Evolutionary conservation across 2,888 invertebrate species (phyloP).

Genomic region (Leptinotarsa rubiginosa): DNA sequence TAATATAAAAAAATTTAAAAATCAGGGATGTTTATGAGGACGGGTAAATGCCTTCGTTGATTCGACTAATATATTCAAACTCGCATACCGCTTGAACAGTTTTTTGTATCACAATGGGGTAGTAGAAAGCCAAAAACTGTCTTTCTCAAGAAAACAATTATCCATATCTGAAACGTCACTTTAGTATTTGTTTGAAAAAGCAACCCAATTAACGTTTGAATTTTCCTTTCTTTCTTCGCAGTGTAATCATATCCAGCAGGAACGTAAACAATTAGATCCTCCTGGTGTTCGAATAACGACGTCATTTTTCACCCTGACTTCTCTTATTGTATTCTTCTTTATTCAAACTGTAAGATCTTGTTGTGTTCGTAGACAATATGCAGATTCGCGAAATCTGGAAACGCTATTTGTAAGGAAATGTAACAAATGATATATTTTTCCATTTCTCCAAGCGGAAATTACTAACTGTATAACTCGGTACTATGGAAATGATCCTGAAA

Average conservation of each 20-base stretch:
- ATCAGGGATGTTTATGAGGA: no score
- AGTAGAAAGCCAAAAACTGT: no score
- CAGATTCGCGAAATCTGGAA: not conserved
- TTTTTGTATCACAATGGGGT: no score
- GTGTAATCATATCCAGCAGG: not conserved
- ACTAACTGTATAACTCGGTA: constrained; percentile 1
- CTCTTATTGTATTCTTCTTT: not conserved
- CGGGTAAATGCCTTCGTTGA: no score
- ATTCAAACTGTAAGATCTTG: not conserved
- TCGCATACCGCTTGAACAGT: no score
- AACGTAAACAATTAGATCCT: not conserved
- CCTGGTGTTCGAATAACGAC: not conserved
- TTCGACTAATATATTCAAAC: no score
- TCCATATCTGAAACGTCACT: no score
- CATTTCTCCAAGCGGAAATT: constrained; percentile 1
- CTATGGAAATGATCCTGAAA: not conserved
- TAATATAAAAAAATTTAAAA: no score
- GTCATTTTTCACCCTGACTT: constrained; percentile 6
- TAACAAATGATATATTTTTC: constrained; percentile 6
- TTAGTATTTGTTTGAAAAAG: not conserved
- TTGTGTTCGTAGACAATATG: constrained; percentile 10
- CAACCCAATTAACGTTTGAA: not conserved
- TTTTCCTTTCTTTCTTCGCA: not conserved
- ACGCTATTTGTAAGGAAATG: constrained; percentile 3
- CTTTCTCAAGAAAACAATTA: no score